phyloP scores from a whole-genome alignment of 2,888 invertebrate genomes.

The Dione vanillae region DNA sequence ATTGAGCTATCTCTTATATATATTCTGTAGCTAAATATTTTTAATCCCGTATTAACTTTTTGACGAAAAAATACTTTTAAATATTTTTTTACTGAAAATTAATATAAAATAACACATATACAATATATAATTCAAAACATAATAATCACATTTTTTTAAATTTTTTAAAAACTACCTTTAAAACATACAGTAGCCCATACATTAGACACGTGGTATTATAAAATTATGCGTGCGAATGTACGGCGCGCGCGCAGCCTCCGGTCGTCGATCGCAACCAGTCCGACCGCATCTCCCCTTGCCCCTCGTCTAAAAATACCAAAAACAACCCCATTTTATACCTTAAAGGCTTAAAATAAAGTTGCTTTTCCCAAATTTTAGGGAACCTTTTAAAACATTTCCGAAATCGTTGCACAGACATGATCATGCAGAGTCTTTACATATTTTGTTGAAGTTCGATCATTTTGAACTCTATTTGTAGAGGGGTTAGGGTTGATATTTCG shows the following conservation, averaged over 20 bases:
- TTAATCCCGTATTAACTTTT: too few relatives aligned
- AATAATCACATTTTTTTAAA: neutral
- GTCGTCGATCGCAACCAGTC: slow-evolving; percentile 84
- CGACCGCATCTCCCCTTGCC: slow-evolving; percentile 69
- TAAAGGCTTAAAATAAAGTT: slow-evolving; percentile 48
- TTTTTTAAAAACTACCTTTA: neutral
- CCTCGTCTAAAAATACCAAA: slow-evolving; percentile 67
- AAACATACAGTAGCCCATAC: slow-evolving; percentile 36
- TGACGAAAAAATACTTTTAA: too few relatives aligned
- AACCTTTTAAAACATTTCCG: slow-evolving; percentile 53
- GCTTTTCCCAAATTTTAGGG: slow-evolving; percentile 42
- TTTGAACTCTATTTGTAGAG: slow-evolving; percentile 61
- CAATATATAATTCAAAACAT: neutral
- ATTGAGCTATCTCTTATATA: too few relatives aligned
- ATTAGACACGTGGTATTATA: slow-evolving; percentile 50
- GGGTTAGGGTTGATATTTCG: slow-evolving; percentile 58
- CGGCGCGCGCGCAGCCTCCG: slow-evolving; percentile 80
- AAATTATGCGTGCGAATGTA: slow-evolving; percentile 49
- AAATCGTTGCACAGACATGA: slow-evolving; percentile 60
- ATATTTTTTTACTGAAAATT: too few relatives aligned
- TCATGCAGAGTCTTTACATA: slow-evolving; percentile 77
- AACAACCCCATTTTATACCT: slow-evolving; percentile 54
- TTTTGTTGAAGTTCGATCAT: slow-evolving; percentile 62
- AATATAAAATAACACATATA: neutral
- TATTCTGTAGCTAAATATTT: too few relatives aligned